Evolutionary conservation across 2,113 vertebrate genomes (phyloP).

Genomic region (Isurus oxyrinchus): DNA sequence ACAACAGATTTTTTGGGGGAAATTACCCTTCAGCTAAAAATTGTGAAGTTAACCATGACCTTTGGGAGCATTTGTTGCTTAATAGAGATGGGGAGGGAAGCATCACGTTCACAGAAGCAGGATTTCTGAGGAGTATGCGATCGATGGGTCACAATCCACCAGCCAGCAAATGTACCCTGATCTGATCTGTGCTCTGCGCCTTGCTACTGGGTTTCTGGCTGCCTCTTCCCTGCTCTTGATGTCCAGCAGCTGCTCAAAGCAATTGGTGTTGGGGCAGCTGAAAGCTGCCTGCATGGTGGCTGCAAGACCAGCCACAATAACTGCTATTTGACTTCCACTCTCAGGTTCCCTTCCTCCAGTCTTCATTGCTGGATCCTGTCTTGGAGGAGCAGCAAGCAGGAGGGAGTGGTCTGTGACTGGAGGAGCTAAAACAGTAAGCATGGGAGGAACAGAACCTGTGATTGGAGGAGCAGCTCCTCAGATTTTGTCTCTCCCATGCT

Average conservation of each 20-base stretch:
- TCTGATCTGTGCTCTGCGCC: not conserved
- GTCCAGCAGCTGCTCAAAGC: not conserved
- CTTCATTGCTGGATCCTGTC: not conserved
- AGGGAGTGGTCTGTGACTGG: not conserved
- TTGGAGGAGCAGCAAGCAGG: not conserved
- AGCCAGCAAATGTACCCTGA: not conserved
- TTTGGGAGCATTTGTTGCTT: not conserved
- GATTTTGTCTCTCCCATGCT: too few species aligned
- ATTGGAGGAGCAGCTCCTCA: not conserved
- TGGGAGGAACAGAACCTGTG: not conserved
- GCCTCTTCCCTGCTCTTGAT: not conserved
- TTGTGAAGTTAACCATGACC: not conserved
- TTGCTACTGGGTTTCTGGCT: not conserved
- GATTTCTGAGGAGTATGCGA: not conserved
- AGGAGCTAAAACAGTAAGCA: not conserved
- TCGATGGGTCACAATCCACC: not conserved
- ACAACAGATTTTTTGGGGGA: not conserved
- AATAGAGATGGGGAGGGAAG: not conserved
- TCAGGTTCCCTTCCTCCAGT: not conserved
- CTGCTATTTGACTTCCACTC: not conserved
- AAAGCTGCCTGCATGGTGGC: not conserved
- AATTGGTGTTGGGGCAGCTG: not conserved
- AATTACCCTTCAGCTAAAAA: not conserved
- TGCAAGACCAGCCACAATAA: too few species aligned
- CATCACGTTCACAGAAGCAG: too few species aligned